Conservation (phyloP, 1,140 invertebrate species). For the Brachionus paranguensis region DNA sequence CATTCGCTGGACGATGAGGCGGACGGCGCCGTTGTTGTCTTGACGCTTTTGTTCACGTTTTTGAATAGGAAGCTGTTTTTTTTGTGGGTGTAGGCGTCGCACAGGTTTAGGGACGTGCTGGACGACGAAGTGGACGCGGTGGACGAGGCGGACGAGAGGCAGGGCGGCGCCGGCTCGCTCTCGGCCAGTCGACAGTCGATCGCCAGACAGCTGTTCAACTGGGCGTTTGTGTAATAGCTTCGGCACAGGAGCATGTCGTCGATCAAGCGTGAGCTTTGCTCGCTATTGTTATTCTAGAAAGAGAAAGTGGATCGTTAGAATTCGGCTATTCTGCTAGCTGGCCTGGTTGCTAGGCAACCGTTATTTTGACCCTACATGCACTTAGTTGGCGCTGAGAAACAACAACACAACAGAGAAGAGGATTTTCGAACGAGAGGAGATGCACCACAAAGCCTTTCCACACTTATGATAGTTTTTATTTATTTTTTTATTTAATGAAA, state of each 20-base stretch:
- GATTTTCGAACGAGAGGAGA: too few relatives aligned
- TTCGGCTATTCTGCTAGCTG: not conserved
- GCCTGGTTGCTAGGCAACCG: not conserved
- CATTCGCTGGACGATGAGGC: not conserved
- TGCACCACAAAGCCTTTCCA: too few relatives aligned
- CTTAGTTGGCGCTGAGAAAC: too few relatives aligned
- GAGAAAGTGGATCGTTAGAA: not conserved
- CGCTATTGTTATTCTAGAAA: constrained; percentile 1
- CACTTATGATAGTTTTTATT: too few relatives aligned
- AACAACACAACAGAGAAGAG: too few relatives aligned
- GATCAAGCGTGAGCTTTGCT: not conserved
- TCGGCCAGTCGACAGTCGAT: not conserved
- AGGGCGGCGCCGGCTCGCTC: not conserved
- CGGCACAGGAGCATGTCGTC: not conserved
- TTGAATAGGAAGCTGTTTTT: constrained; percentile 14
- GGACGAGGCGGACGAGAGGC: not conserved
- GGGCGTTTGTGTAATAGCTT: not conserved
- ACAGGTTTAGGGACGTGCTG: not conserved
- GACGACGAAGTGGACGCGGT: constrained; percentile 11
- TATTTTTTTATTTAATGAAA: too few relatives aligned
- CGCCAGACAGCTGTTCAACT: constrained; percentile 1
- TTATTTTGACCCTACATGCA: not conserved
- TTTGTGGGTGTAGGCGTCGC: not conserved
- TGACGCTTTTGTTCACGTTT: not conserved
- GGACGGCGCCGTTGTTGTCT: not conserved